Percentiles rank a stretch among this genome's conserved stretches.
These are phyloP conservation scores for Philantomba maxwellii DNA, from an alignment of 2,113 vertebrate species.

Conservation along the genomic window DNA sequence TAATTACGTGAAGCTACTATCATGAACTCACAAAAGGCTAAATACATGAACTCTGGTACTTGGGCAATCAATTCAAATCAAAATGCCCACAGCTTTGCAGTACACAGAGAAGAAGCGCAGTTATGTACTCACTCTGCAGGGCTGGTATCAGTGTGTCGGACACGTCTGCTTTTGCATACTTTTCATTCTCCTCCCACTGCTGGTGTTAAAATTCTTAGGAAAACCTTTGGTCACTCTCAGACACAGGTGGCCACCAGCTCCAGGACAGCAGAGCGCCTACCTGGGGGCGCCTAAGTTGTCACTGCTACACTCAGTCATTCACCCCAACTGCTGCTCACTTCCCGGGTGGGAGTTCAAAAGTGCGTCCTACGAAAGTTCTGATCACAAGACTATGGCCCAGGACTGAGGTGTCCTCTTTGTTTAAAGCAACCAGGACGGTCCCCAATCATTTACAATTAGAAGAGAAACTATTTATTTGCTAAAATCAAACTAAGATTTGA, in stretches of 20 bases:
- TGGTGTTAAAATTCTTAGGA: neutral
- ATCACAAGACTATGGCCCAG: accelerated
- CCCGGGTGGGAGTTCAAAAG: neutral
- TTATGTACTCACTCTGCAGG: neutral
- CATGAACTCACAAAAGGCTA: neutral
- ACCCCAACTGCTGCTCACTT: accelerated
- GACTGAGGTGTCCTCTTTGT: neutral
- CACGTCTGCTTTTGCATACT: too few relatives aligned
- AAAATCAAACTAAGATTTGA: neutral
- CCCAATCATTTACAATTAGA: neutral
- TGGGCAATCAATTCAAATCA: neutral
- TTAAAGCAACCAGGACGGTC: neutral
- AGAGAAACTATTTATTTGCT: neutral
- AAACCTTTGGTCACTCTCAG: neutral
- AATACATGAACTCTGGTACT: neutral
- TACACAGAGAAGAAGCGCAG: neutral
- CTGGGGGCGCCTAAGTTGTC: accelerated
- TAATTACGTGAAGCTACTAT: neutral
- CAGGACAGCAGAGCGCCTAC: neutral
- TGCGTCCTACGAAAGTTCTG: accelerated
- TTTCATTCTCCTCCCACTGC: neutral
- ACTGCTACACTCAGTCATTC: accelerated
- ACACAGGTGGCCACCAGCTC: too few relatives aligned
- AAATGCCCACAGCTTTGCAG: neutral
- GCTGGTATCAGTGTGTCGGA: neutral